Base-by-base conservation (phyloP, 1,140 invertebrate genomes). In the Parasteatoda tepidariorum region DNA sequence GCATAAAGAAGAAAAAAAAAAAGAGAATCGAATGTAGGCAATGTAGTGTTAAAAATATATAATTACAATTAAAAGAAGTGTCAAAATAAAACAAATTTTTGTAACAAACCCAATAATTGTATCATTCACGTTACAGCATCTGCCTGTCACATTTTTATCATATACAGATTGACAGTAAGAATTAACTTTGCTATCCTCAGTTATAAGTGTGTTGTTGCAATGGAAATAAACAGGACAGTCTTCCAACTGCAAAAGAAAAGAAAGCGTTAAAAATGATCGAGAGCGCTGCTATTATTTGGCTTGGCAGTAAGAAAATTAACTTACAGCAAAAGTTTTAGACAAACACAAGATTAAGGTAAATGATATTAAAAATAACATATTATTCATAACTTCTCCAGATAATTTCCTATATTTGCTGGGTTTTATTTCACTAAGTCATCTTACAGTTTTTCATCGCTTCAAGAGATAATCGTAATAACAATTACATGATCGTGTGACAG, bases 61-160 rank as follows among this genome's bases (percentile, higher is more conserved):
- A n/a, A n/a, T n/a, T n/a, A n/a, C n/a, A n/a, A n/a, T n/a, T n/a
- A n/a, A n/a, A n/a, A n/a, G n/a, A n/a, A n/a, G n/a, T n/a, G n/a
- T n/a, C 1, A 59, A 26, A n/a, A 66, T 33, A 30, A 66, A 66
- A 66, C 3, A n/a, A 5, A n/a, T 31, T n/a, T n/a, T n/a, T 13
- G n/a, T 34, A 33, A 34, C 18, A 26, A 31, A 38, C 66, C 73
- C 73, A 15, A 75, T 75, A 31, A 75, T 28, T 26, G 73, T 75
- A 15, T 62, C 18, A 41, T 61, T 61, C 2, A 0, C 22, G 9
- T 24, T 61, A 38, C 73, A 75, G 22, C 73, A 75, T 34, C 73
- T 61, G 9, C 59, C 54, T 28, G 5, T 34, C 73, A 75, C 38
- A 28, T 5, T 24, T 15, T 28, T 11, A 26, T 41, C 33, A 26